Evolutionary conservation across 2,797 vertebrate species (phyloP).

Genomic region (Hirundo rustica): DNA sequence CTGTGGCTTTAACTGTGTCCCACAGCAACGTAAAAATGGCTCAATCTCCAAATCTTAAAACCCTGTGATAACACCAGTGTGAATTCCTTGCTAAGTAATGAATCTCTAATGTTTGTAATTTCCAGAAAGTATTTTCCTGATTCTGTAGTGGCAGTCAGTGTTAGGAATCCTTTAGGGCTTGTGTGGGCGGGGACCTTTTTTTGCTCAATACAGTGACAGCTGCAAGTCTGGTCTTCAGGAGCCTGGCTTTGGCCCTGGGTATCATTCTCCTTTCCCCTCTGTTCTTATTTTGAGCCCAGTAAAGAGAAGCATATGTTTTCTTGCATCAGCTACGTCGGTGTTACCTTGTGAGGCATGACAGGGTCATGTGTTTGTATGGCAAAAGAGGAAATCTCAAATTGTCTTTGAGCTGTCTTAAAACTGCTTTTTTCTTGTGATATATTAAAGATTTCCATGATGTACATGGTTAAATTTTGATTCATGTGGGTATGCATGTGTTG

Average conservation of each 20-base stretch:
- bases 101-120: neutral
- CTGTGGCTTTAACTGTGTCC: neutral
- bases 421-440: neutral
- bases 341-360: slow-evolving; percentile 57
- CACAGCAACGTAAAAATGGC: neutral
- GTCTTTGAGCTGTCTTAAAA: neutral
- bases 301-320: slow-evolving; percentile 60
- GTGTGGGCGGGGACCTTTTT: neutral
- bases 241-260: neutral
- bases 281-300: slow-evolving; percentile 26
- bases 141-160: neutral
- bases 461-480: slow-evolving; percentile 26
- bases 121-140: neutral
- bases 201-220: slow-evolving; percentile 1
- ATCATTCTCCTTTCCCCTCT: neutral
- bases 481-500: neutral
- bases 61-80: neutral
- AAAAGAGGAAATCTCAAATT: neutral
- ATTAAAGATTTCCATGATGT: neutral
- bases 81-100: neutral
- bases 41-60: neutral
- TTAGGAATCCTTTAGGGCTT: neutral
- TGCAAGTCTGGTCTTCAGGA: slow-evolving; percentile 12
- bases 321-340: slow-evolving; percentile 21
- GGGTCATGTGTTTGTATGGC: slow-evolving; percentile 21